A percentile compares a stretch with the other conserved stretches of the same genome.
Evolutionary conservation across 64 coral and sea anemone species (phyloP).

Genomic region (Montipora capricornis): DNA sequence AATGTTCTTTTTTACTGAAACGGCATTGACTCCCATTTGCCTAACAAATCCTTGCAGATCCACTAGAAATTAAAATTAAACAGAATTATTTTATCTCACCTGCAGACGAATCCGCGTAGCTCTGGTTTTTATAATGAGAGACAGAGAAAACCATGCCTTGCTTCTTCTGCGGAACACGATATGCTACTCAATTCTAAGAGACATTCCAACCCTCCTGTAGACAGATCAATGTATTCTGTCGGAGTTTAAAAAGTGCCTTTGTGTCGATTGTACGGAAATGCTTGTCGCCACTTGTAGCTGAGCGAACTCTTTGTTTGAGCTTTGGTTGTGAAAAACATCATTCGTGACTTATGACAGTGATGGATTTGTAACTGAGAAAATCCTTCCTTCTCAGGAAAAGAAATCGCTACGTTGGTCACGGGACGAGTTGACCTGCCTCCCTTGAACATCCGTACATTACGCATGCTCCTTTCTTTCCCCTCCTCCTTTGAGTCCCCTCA

Average conservation of each 20-base stretch:
- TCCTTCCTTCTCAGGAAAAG: conserved; percentile 19
- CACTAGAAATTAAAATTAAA: not conserved
- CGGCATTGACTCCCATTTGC: not conserved
- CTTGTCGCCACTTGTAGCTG: conserved; percentile 22
- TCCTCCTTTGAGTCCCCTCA: no score
- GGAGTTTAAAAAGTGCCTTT: not conserved
- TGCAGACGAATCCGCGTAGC: not conserved
- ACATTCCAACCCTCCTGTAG: not conserved
- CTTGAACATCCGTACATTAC: no score
- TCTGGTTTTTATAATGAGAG: not conserved
- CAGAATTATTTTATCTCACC: not conserved
- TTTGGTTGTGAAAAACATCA: not conserved
- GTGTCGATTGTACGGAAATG: not conserved
- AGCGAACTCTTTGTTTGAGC: not conserved
- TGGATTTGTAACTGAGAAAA: not conserved
- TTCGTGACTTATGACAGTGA: not conserved
- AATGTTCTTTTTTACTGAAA: not conserved
- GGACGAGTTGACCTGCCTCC: not conserved
- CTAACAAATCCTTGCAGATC: not conserved
- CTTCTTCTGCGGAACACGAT: not conserved
- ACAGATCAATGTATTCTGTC: conserved; percentile 15
- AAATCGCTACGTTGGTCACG: not conserved
- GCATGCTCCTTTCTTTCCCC: no score
- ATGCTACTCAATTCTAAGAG: not conserved
- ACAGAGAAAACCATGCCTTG: not conserved